Base-by-base conservation (phyloP, 2,113 vertebrate genomes). In the Sardina pilchardus region DNA sequence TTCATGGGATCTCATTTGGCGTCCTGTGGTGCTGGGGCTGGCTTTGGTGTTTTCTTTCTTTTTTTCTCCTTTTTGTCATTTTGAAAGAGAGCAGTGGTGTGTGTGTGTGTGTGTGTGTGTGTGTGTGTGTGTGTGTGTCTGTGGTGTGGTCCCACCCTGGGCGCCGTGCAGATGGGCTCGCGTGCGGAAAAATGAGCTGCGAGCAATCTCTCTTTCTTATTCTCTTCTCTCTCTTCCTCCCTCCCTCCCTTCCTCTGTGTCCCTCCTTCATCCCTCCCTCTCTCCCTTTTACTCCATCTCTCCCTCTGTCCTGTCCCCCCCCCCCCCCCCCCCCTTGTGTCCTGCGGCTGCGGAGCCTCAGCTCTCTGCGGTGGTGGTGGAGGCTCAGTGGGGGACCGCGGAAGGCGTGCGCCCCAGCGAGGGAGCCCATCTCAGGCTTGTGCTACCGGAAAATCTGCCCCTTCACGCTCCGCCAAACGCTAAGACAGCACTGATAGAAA, bases 371-470 rank as follows among this genome's bases (percentile, higher is more conserved):
- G 92, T 94, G 95, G 94, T 93, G 93, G 96, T 92, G 93, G 96
- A 95, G 92, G 90, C 94, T 93, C 88, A 89, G 93, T 93, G 91
- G 96, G 96, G 96, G 96, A 94, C 86, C 89, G 93, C 94, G 92
- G 95, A 95, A 95, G 93, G 92, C 96, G 95, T 93, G 91, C 87
- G 91, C 95, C 94, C 91, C 95, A 94, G 96, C 92, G 93, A 91
- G 90, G 96, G 92, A 95, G 94, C 94, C 94, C 95, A 96, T 97
- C 96, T 97, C 96, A 96, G 93, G 96, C 96, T 97, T 94, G 93
- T 90, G 96, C 96, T 97, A 97, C 96, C 95, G 81, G 96, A 97
- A 97, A 98, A 98, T 98, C 95, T 95, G 94, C 94, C 96, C 95
- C 94, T 98, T 97, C 96, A 96, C 95, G 96, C 96, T 97, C 96